Evolutionary conservation across 2,888 invertebrate species (phyloP), one percentile per base, ranked within the genome.

Genomic region (Arctia plantaginis): DNA sequence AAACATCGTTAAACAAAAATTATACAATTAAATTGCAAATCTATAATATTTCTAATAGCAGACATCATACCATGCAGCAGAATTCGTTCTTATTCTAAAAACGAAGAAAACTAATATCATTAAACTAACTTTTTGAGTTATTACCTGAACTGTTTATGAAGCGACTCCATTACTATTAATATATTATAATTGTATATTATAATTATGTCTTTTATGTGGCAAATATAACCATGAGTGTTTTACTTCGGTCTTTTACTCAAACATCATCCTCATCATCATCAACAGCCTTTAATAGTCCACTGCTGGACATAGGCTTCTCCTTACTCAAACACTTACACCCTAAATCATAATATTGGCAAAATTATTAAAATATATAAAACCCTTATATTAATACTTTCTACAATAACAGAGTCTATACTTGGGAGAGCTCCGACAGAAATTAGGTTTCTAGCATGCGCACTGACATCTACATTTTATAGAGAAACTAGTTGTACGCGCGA

Each of bases 221-320:
- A 72, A 77, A 78, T 78, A 83, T 75, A 80, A 44, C 73, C 41
- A 23, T 74, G 64, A 67, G 69, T 65, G 71, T 72, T 71, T 55
- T 74, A 67, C 8, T 55, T 55, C 71, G n/a, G 55, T 62, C 47
- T 83, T 73, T 73, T 72, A 47, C 47, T 79, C 27, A 8, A 67
- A 27, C 41, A 2, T n/a, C n/a, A n/a, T n/a, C n/a, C n/a, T n/a
- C n/a, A n/a, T n/a, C n/a, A n/a, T n/a, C n/a, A n/a, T n/a, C n/a
- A n/a, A n/a, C n/a, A n/a, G n/a, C n/a, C n/a, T n/a, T n/a, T n/a
- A n/a, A n/a, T n/a, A n/a, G n/a, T n/a, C n/a, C n/a, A n/a, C n/a
- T n/a, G n/a, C n/a, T n/a, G n/a, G n/a, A n/a, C n/a, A n/a, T n/a
- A n/a, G n/a, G n/a, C n/a, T n/a, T n/a, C n/a, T n/a, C n/a, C n/a